A percentile compares a stretch with the other conserved stretches of the same genome.
Conservation (phyloP, 2,797 vertebrate species). For the Champsocephalus gunnari region DNA sequence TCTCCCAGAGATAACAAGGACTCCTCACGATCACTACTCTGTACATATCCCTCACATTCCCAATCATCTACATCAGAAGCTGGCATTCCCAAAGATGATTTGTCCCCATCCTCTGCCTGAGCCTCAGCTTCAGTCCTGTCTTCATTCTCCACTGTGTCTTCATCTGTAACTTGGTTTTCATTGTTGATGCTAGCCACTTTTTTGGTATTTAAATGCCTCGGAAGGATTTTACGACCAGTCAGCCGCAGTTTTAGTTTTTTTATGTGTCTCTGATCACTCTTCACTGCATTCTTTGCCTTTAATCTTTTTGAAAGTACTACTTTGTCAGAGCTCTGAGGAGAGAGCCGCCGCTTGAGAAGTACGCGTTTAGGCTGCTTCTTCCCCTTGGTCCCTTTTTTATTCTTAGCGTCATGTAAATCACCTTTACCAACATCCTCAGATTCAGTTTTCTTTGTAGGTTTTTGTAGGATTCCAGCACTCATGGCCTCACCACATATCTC, state of each 20-base stretch:
- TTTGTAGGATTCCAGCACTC: conserved; percentile 37
- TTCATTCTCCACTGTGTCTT: conserved; percentile 10
- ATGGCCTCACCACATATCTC: conserved; percentile 85
- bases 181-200: background rate
- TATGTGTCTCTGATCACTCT: conserved; percentile 68
- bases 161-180: conserved; percentile 2
- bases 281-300: background rate
- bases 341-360: conserved; percentile 40
- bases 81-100: background rate
- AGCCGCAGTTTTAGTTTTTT: conserved; percentile 84
- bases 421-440: conserved; percentile 16
- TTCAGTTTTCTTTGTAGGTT: background rate
- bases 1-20: conserved; percentile 42
- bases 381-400: conserved; percentile 1
- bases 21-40: conserved; percentile 45
- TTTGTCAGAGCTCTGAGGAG: conserved; percentile 63
- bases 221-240: conserved; percentile 81
- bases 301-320: conserved; percentile 41
- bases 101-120: conserved; percentile 15
- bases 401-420: background rate
- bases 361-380: conserved; percentile 38
- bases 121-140: conserved; percentile 24
- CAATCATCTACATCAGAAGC: conserved; percentile 31
- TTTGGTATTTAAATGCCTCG: conserved; percentile 8
- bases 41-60: conserved; percentile 42